Percentiles rank a stretch among this genome's conserved stretches.
phyloP scores from a whole-genome alignment of 2,113 vertebrate species.

The Furnarius figulus region DNA sequence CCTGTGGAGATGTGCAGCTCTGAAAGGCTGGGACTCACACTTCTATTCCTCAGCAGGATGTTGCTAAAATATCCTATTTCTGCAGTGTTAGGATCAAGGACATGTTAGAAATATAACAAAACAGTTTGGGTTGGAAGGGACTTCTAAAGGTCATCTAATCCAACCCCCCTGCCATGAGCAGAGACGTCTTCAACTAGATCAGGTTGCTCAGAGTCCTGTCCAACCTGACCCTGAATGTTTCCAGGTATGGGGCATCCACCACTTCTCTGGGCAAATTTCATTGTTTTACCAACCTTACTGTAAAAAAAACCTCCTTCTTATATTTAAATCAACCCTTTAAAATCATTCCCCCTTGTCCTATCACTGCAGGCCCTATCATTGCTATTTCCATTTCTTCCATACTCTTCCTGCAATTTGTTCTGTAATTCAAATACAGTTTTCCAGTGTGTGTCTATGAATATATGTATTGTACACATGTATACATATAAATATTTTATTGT shows the following conservation, averaged over 20 bases:
- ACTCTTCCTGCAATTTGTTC: background rate
- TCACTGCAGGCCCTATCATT: background rate
- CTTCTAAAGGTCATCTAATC: background rate
- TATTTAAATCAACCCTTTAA: background rate
- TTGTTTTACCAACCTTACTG: background rate
- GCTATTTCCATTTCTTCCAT: background rate
- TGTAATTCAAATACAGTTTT: background rate
- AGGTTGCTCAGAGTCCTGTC: background rate
- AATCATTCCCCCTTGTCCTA: background rate
- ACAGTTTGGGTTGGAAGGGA: background rate
- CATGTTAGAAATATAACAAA: background rate
- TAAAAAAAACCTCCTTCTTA: background rate
- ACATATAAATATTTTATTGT: background rate
- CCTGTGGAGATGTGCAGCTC: fast-evolving
- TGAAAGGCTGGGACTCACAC: background rate
- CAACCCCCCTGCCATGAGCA: background rate
- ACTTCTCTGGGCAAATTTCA: background rate
- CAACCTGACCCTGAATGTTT: background rate
- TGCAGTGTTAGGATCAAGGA: background rate
- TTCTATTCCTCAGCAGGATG: background rate
- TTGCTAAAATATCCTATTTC: background rate
- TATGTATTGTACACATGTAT: background rate
- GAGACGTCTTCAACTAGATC: background rate
- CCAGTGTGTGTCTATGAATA: background rate
- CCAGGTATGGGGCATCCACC: background rate